A percentile compares a stretch with the other conserved stretches of the same genome.
phyloP scores from a whole-genome alignment of 2,888 invertebrate species.

The Athrips mouffetella region DNA sequence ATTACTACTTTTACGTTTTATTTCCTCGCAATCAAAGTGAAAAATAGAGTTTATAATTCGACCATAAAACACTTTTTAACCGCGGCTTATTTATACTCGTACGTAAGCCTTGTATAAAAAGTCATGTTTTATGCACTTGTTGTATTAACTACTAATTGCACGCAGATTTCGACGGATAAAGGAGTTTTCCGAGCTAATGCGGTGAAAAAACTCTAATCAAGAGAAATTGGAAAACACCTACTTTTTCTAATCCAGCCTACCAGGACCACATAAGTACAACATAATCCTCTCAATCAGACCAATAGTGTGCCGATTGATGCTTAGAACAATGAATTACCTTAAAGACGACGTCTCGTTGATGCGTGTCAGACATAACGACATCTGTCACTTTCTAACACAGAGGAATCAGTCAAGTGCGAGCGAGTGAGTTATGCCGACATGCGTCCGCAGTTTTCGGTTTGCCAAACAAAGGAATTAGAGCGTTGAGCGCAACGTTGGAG shows the following conservation, averaged over 20 bases:
- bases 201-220: no score
- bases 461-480: constrained; percentile 74
- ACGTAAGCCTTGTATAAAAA: no score
- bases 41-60: no score
- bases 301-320: constrained; percentile 11
- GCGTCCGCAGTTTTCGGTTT: constrained; percentile 67
- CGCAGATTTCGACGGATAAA: no score
- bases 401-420: constrained; percentile 60
- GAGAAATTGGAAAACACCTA: background rate
- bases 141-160: no score
- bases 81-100: no score
- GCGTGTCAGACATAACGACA: constrained; percentile 33
- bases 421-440: constrained; percentile 63
- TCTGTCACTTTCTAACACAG: constrained; percentile 59
- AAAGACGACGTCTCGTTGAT: constrained; percentile 14
- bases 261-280: constrained; percentile 8
- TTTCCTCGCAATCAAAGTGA: no score
- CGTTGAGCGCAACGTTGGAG: constrained; percentile 58
- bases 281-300: constrained; percentile 6
- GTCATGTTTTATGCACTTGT: no score
- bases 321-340: constrained; percentile 6
- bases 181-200: no score
- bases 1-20: no score
- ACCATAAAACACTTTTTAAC: no score
- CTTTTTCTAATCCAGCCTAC: constrained; percentile 14